Percentiles rank a stretch among this genome's conserved stretches.
phyloP scores from a whole-genome alignment of 2,113 vertebrate species.

The Dinomys branickii region DNA sequence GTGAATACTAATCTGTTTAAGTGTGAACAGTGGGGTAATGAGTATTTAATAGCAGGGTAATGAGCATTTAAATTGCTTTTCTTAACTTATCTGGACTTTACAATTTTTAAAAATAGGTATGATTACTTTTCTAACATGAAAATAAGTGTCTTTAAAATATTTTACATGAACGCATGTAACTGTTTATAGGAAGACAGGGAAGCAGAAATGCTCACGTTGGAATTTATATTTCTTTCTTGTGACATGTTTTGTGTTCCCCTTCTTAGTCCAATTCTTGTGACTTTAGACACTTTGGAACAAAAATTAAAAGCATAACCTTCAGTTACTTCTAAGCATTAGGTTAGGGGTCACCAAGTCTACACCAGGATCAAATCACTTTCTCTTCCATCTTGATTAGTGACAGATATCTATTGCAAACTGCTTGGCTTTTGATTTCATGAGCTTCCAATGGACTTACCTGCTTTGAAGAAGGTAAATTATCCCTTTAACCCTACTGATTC shows the following conservation, averaged over 20 bases:
- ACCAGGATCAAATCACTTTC: not conserved
- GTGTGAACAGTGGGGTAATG: no score
- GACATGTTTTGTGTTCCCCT: not conserved
- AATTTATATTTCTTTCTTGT: not conserved
- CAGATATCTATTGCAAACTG: not conserved
- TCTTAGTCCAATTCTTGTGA: not conserved
- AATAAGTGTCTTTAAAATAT: not conserved
- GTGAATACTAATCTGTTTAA: not conserved
- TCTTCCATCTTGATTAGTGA: not conserved
- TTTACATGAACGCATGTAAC: not conserved
- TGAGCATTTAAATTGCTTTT: not conserved
- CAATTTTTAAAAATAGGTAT: not conserved
- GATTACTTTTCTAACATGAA: not conserved
- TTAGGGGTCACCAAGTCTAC: not conserved
- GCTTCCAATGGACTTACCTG: not conserved
- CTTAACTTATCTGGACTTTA: slow-evolving; percentile 24
- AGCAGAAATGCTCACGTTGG: not conserved
- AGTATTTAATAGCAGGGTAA: not conserved
- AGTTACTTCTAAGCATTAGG: not conserved
- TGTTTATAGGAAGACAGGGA: not conserved
- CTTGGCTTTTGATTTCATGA: not conserved
- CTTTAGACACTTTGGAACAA: not conserved
- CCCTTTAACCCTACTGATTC: not conserved
- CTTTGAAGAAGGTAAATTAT: not conserved
- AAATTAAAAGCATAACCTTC: not conserved